Percentiles rank a stretch among this genome's conserved stretches.
Evolutionary conservation across 2,113 vertebrate genomes (phyloP).

Genomic region (Oryzias woworae): DNA sequence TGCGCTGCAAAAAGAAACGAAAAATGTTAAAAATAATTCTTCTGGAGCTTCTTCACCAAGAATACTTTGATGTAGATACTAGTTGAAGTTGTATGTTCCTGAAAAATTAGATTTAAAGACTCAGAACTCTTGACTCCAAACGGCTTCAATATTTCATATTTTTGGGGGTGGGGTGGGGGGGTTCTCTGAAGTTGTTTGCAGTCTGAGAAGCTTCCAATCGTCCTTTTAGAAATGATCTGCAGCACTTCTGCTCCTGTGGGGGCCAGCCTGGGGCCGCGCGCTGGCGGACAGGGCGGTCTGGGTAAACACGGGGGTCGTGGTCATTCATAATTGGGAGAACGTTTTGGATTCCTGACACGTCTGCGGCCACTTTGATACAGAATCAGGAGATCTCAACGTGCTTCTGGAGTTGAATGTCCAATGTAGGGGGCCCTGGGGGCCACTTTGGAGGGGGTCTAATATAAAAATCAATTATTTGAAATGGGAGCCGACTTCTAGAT

Average conservation of each 20-base stretch:
- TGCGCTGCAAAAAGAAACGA: conserved; percentile 77
- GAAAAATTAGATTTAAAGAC: too few relatives aligned
- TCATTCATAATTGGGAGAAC: conserved; percentile 90
- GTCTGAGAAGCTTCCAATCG: conserved; percentile 10
- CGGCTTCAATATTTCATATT: too few relatives aligned
- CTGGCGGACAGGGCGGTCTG: conserved; percentile 80
- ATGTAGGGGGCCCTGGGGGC: conserved; percentile 16
- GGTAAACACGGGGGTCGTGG: conserved; percentile 93
- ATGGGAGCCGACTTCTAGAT: not conserved
- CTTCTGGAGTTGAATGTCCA: conserved; percentile 24
- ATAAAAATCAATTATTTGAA: not conserved
- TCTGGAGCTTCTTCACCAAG: too few relatives aligned
- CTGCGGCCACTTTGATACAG: conserved; percentile 35
- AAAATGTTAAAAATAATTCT: too few relatives aligned
- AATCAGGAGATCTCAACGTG: conserved; percentile 58
- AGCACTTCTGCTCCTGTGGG: conserved; percentile 74
- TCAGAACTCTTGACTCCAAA: too few relatives aligned
- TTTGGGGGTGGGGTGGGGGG: too few relatives aligned
- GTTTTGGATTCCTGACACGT: conserved; percentile 64
- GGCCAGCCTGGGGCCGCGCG: conserved; percentile 69
- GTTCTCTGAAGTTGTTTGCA: not conserved
- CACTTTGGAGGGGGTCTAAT: conserved; percentile 6
- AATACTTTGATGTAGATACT: too few relatives aligned
- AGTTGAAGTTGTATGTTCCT: too few relatives aligned
- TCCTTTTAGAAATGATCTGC: conserved; percentile 39